phyloP scores from a whole-genome alignment of 1,140 invertebrate species.

The Hylyphantes graminicola region DNA sequence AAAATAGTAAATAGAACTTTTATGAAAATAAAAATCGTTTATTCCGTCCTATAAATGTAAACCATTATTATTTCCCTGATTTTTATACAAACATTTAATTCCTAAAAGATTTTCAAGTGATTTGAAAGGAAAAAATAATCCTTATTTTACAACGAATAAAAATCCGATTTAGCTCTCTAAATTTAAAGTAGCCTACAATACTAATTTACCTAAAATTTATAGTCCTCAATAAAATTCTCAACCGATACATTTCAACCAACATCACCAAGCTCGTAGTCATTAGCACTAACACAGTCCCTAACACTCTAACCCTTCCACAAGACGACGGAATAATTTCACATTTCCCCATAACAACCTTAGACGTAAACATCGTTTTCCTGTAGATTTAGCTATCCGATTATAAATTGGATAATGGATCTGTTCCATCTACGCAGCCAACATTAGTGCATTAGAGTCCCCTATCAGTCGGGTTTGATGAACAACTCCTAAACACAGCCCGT shows the following conservation, averaged over 20 bases:
- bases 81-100: too few species aligned
- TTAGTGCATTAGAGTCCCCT: conserved; percentile 32
- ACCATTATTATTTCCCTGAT: too few species aligned
- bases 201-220: too few species aligned
- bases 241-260: background rate
- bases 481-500: background rate
- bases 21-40: too few species aligned
- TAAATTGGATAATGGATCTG: conserved; percentile 43
- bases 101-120: too few species aligned
- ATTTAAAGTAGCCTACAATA: too few species aligned
- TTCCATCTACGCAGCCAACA: background rate
- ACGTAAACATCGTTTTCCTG: conserved; percentile 37
- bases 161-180: too few species aligned
- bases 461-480: conserved; percentile 10
- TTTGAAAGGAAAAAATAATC: too few species aligned
- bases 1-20: too few species aligned
- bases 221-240: too few species aligned
- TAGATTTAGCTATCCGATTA: conserved; percentile 18
- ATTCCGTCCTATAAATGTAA: too few species aligned
- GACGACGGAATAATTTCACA: conserved; percentile 5
- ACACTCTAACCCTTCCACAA: background rate
- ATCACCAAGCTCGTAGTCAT: conserved; percentile 17
- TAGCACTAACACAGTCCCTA: conserved; percentile 4
- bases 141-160: too few species aligned
- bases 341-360: background rate